Evolutionary conservation across 2,797 vertebrate species (phyloP).

Genomic region (Sebastes cheni): DNA sequence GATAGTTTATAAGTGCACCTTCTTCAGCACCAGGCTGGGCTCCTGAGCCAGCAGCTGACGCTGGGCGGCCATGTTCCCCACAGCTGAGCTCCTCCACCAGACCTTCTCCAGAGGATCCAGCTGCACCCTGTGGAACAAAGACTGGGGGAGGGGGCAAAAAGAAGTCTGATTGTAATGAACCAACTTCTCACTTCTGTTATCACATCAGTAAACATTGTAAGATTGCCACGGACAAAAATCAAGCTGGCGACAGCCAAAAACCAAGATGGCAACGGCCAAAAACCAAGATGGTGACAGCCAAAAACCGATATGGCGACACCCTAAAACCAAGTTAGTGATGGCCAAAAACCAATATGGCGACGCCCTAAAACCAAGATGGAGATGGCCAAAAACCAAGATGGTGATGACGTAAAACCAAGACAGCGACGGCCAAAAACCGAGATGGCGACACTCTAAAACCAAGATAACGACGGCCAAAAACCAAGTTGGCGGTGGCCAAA

Average conservation of each 20-base stretch:
- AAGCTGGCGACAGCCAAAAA: too few relatives aligned
- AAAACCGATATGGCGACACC: too few relatives aligned
- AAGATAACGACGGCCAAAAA: too few relatives aligned
- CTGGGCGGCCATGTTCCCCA: constrained; percentile 63
- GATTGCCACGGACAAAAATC: fast-evolving
- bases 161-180: not conserved
- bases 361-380: fast-evolving
- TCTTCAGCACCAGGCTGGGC: constrained; percentile 64
- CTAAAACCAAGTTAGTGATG: too few relatives aligned
- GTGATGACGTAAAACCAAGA: too few relatives aligned
- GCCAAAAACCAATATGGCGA: too few relatives aligned
- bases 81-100: constrained; percentile 67
- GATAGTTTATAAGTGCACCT: constrained; percentile 17
- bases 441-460: fast-evolving
- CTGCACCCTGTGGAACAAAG: constrained; percentile 69
- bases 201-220: too few relatives aligned
- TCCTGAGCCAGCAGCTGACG: constrained; percentile 64
- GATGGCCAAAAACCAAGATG: too few relatives aligned
- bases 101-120: constrained; percentile 75
- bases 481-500: too few relatives aligned
- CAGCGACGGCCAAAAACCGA: too few relatives aligned
- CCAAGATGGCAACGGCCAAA: fast-evolving
- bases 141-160: constrained; percentile 17
- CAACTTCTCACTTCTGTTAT: too few relatives aligned
- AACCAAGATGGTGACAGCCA: fast-evolving